Base-by-base conservation (phyloP, 1,140 invertebrate genomes). In the Meloidogyne floridensis region DNA sequence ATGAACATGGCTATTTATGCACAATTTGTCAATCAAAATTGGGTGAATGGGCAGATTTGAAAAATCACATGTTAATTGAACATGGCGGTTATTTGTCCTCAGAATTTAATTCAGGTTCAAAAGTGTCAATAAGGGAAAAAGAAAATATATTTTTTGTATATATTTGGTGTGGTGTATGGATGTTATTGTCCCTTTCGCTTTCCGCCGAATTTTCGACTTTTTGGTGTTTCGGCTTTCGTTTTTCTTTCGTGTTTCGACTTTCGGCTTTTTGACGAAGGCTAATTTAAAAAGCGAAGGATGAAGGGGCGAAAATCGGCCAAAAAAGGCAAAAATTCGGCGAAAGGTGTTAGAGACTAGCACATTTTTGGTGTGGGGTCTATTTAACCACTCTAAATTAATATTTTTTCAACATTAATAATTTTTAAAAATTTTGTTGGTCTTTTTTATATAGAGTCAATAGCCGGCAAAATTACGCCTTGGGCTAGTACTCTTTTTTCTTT, bases 1-100 rank as follows among this genome's bases (percentile, higher is more conserved):
- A 89, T 54, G 89, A 89, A 69, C 88, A 89, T 75, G 88, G 88
- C 13, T 89, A 90, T 80, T 77, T 89, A 20, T 90, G 88, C 81
- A 80, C 88, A 1, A 89, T 89, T 74, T 89, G 88, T 75, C 84
- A 85, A 32, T 43, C 20, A 20, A 89, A 89, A 71, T 82, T 89
- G n/a, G 80, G 80, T 75, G 88, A 89, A 77, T 89, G 87, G 85
- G 80, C 79, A 56, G 88, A 90, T 71, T 83, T 89, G 6, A 89
- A 89, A 72, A 86, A 90, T 69, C 88, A 89, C 72, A 89, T 88
- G 53, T 69, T 89, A 10, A 82, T 20, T 43, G 87, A 89, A 77
- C 88, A 89, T 77, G 88, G 88, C 10, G 88, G 89, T 10, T 89
- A 89, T 77, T 81, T 89, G 18, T 83, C 89, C 3, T 88, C 80